Conservation (phyloP, 2,797 vertebrate genomes). For the Protonibea diacanthus region DNA sequence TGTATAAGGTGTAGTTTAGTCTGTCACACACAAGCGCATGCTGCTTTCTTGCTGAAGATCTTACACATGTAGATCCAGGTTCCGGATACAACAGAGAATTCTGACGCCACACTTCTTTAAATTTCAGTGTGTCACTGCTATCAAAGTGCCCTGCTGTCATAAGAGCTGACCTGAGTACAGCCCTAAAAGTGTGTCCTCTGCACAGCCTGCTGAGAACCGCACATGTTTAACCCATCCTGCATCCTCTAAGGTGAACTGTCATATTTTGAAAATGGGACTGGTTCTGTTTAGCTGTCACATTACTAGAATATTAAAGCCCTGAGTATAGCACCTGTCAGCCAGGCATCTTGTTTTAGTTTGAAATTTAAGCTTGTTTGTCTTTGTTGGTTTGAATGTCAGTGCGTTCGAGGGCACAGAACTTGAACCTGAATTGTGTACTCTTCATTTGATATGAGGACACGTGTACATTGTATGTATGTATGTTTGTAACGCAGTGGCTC, state of each 20-base stretch:
- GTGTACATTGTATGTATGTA: slow-evolving; percentile 59
- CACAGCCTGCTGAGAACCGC: slow-evolving; percentile 53
- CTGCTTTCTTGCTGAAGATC: slow-evolving; percentile 72
- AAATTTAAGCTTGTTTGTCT: slow-evolving; percentile 59
- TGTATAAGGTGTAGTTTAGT: slow-evolving; percentile 79
- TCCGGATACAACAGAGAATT: slow-evolving; percentile 52
- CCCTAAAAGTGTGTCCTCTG: slow-evolving; percentile 51
- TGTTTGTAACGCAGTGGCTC: slow-evolving; percentile 68
- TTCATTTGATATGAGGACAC: slow-evolving; percentile 60
- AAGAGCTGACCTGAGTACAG: slow-evolving; percentile 56
- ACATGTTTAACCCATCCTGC: slow-evolving; percentile 41
- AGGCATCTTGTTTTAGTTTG: slow-evolving; percentile 55
- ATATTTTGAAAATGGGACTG: slow-evolving; percentile 51
- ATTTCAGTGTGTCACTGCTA: slow-evolving; percentile 57
- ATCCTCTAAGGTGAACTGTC: slow-evolving; percentile 36
- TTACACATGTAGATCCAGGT: slow-evolving; percentile 60
- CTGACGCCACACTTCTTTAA: slow-evolving; percentile 48
- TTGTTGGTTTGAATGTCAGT: slow-evolving; percentile 66
- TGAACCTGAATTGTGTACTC: slow-evolving; percentile 55
- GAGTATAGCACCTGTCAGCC: slow-evolving; percentile 47
- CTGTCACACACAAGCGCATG: slow-evolving; percentile 73
- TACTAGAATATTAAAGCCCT: slow-evolving; percentile 50
- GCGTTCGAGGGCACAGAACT: slow-evolving; percentile 63
- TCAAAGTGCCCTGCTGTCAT: slow-evolving; percentile 56
- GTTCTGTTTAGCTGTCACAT: slow-evolving; percentile 46